Conservation (phyloP, 1,140 invertebrate genomes). For the Cotesia glomerata region DNA sequence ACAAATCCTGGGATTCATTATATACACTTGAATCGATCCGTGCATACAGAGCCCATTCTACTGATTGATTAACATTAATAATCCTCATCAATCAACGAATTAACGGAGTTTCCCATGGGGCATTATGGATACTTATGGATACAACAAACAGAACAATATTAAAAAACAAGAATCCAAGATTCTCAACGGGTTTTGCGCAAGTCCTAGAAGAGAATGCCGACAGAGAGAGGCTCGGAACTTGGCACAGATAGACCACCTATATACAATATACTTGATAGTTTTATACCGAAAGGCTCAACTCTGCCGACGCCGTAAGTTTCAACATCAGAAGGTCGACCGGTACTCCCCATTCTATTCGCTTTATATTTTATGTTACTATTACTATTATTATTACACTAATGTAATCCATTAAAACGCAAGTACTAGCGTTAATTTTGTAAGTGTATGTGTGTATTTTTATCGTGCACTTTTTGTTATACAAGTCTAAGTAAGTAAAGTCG, state of each 20-base stretch:
- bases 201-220: conserved; percentile 8
- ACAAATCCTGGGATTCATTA: too few species aligned
- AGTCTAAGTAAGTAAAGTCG: too few species aligned
- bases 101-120: conserved; percentile 35
- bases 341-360: conserved; percentile 37
- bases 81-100: conserved; percentile 24
- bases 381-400: too few species aligned
- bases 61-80: conserved; percentile 21
- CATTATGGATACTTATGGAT: too few species aligned
- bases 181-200: conserved; percentile 35
- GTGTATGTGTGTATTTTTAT: too few species aligned
- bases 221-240: conserved; percentile 10
- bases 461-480: too few species aligned
- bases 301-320: conserved; percentile 40
- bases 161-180: not conserved
- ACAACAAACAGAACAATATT: not conserved
- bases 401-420: not conserved
- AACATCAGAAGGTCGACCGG: conserved; percentile 62
- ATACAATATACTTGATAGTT: too few species aligned
- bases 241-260: too few species aligned
- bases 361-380: too few species aligned
- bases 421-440: too few species aligned
- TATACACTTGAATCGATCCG: too few species aligned
- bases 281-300: conserved; percentile 43
- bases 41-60: not conserved